Percentiles rank a stretch among this genome's conserved stretches.
Evolutionary conservation across 1,140 invertebrate genomes (phyloP).

Genomic region (Drosophila auraria): DNA sequence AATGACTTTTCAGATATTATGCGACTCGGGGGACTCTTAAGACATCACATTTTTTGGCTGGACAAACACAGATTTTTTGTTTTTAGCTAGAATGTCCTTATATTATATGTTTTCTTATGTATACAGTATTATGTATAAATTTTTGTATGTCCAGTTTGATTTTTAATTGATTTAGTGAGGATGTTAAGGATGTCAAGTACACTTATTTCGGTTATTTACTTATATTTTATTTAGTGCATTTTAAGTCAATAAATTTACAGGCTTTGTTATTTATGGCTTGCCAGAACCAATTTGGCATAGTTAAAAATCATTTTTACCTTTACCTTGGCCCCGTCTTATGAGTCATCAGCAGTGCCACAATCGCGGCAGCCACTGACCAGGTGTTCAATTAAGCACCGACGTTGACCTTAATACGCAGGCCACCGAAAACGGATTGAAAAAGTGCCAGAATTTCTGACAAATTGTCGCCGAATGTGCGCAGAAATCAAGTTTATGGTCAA

Average conservation of each 20-base stretch:
- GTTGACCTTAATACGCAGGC: conserved; percentile 78
- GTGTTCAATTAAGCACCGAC: conserved; percentile 80
- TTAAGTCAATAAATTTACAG: conserved; percentile 5
- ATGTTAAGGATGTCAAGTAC: background rate
- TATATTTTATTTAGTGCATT: background rate
- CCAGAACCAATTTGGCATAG: conserved; percentile 18
- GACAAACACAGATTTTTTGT: background rate
- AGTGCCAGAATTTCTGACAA: conserved; percentile 81
- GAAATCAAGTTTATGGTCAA: conserved; percentile 83
- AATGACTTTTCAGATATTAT: background rate
- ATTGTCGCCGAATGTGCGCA: conserved; percentile 75
- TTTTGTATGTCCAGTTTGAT: background rate
- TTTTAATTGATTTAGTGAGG: no score
- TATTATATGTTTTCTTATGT: background rate
- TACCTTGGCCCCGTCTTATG: conserved; percentile 46
- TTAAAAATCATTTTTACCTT: conserved; percentile 31
- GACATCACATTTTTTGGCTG: background rate
- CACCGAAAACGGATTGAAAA: conserved; percentile 59
- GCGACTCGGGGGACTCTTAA: background rate
- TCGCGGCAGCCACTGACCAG: conserved; percentile 61
- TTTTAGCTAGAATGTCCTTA: background rate
- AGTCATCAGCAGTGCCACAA: conserved; percentile 65
- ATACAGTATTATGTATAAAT: no score
- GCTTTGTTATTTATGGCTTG: conserved; percentile 13
- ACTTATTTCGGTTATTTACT: background rate